Conservation (phyloP, 2,888 invertebrate genomes). For the Phortica magna region DNA sequence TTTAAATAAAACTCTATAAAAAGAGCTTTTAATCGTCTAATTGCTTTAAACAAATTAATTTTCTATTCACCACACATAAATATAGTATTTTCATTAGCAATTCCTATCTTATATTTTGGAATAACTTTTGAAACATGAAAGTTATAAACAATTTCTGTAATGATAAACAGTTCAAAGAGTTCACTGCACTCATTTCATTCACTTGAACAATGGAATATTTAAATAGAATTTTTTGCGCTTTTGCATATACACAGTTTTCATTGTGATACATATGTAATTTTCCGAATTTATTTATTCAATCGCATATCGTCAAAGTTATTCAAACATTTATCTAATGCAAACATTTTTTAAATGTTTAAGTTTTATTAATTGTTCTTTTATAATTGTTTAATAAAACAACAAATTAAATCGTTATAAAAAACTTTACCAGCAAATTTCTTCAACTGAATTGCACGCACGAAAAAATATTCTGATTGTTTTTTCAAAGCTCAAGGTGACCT, state of each 20-base stretch:
- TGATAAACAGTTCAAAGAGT: too few species aligned
- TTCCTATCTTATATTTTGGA: too few species aligned
- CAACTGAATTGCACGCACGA: slow-evolving; percentile 44
- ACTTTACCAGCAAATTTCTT: slow-evolving; percentile 59
- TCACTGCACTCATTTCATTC: neutral
- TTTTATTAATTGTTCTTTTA: slow-evolving; percentile 16
- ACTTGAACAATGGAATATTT: neutral
- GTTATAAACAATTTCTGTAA: too few species aligned
- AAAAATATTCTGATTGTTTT: slow-evolving; percentile 19
- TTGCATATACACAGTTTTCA: neutral
- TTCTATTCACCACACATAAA: too few species aligned
- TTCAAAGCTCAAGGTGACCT: slow-evolving; percentile 68
- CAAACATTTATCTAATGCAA: neutral
- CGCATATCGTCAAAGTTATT: too few species aligned
- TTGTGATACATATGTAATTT: slow-evolving; percentile 17
- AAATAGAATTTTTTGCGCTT: neutral
- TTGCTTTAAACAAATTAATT: too few species aligned
- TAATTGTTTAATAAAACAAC: neutral
- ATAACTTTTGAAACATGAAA: too few species aligned
- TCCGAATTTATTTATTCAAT: neutral
- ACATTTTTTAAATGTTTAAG: neutral
- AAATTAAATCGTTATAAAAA: neutral
- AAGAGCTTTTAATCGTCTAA: neutral
- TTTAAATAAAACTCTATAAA: slow-evolving; percentile 6
- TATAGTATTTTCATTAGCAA: too few species aligned